Base-by-base conservation (phyloP, 2,888 invertebrate genomes). In the Itoplectis maculator region DNA sequence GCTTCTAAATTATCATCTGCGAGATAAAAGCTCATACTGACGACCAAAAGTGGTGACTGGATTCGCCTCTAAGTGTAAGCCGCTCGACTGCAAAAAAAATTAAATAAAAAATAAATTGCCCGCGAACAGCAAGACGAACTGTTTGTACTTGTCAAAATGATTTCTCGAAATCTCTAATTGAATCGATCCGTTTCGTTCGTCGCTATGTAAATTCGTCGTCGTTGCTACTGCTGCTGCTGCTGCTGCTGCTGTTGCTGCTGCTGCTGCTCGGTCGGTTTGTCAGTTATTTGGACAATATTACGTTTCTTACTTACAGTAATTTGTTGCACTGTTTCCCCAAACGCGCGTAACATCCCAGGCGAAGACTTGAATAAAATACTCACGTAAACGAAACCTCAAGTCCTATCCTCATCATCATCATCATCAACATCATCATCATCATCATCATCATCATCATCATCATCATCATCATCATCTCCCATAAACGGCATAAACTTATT, bases 271-370 rank as follows among this genome's bases (percentile, higher is more conserved):
- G 45, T n/a, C 35, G n/a, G 18, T n/a, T 45, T 15, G 42, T 59
- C 29, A 35, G 56, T 70, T 74, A n/a, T 74, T 75, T 70, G 69
- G 66, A 77, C 70, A 74, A 51, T 78, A 79, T 82, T 76, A 88
- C 90, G 88, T 88, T 83, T 88, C 87, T 91, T 92, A 92, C 92
- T 92, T 92, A 92, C 92, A 89, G 91, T 29, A 29, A 89, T 29
- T 91, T 86, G 87, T 88, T 90, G 90, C 88, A 89, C 90, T 87
- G 85, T 88, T 90, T 72, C 87, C 85, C 88, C 88, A 88, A 86
- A 88, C 88, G 88, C 88, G 86, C 84, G 87, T 87, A 88, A 83
- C 85, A 88, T 90, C 88, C 88, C 88, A 87, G 87, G 82, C 84
- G 88, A 85, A 84, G 85, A 87, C 85, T 84, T 88, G 88, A 84